A percentile compares a stretch with the other conserved stretches of the same genome.
Conservation (phyloP, 2,113 vertebrate genomes). For the Prunella himalayana region DNA sequence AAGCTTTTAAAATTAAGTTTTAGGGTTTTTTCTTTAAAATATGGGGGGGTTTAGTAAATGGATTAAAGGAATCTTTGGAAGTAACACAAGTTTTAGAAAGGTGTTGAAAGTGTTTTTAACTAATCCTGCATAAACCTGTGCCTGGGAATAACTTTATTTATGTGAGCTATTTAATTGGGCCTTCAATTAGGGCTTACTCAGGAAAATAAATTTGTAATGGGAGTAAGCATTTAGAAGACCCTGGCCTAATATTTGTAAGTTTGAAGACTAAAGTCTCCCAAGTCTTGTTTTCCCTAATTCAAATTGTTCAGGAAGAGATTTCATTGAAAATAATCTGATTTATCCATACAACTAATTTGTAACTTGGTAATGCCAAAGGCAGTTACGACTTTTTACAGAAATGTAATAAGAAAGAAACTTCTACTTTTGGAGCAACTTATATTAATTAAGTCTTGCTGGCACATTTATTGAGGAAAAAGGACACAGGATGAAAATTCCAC, state of each 20-base stretch:
- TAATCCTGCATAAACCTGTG: not conserved
- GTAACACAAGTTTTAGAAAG: not conserved
- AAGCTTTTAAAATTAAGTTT: not conserved
- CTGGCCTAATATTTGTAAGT: not conserved
- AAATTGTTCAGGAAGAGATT: not conserved
- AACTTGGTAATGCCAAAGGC: not conserved
- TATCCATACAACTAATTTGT: not conserved
- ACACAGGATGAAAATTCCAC: conserved; percentile 35
- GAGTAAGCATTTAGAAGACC: not conserved
- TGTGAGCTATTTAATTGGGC: not conserved
- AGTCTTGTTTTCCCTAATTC: not conserved
- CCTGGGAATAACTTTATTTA: not conserved
- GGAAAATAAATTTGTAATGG: not conserved
- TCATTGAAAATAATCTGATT: not conserved
- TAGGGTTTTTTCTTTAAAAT: not conserved
- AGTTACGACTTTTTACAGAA: not conserved
- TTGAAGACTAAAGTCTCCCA: not conserved
- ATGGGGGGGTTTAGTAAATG: rapidly evolving
- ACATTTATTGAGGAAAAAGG: conserved; percentile 34
- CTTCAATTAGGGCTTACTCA: not conserved
- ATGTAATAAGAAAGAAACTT: conserved; percentile 8
- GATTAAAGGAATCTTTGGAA: not conserved
- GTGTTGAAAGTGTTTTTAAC: not conserved
- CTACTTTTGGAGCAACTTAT: not conserved
- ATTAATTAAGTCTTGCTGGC: conserved; percentile 20